These are phyloP conservation scores for Eilema caniola DNA, from an alignment of 2,888 invertebrate genomes.

Conservation along the genomic window DNA sequence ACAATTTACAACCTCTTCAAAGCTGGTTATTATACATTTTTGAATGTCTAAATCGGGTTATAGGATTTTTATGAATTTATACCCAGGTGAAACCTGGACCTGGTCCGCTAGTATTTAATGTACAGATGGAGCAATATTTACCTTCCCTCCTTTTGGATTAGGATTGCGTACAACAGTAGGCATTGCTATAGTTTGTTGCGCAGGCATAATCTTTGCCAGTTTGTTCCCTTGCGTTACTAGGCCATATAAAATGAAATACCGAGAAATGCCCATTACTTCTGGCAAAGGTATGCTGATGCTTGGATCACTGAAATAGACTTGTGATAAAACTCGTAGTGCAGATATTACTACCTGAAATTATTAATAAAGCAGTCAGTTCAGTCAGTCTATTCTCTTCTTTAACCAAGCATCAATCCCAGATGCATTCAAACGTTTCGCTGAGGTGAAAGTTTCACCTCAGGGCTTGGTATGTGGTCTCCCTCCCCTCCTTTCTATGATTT, in stretches of 20 bases:
- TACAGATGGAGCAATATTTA: slow-evolving; percentile 51
- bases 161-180: slow-evolving; percentile 75
- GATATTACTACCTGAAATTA: slow-evolving; percentile 81
- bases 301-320: slow-evolving; percentile 75
- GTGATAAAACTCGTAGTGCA: slow-evolving; percentile 75
- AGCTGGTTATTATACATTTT: too few relatives aligned
- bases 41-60: too few relatives aligned
- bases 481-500: too few relatives aligned
- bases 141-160: slow-evolving; percentile 86
- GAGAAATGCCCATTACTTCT: slow-evolving; percentile 87
- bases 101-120: too few relatives aligned
- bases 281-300: slow-evolving; percentile 70
- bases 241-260: slow-evolving; percentile 86
- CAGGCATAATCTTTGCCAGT: slow-evolving; percentile 86
- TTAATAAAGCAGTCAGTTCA: background rate
- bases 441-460: too few relatives aligned
- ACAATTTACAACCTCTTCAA: too few relatives aligned
- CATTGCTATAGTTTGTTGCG: slow-evolving; percentile 88
- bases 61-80: too few relatives aligned
- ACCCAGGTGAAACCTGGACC: too few relatives aligned
- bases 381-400: background rate
- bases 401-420: background rate
- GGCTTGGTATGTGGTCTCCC: too few relatives aligned
- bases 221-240: slow-evolving; percentile 70
- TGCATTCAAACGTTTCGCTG: too few relatives aligned